Evolutionary conservation across 1,140 invertebrate species (phyloP).

Genomic region (Temnothorax longispinosus): DNA sequence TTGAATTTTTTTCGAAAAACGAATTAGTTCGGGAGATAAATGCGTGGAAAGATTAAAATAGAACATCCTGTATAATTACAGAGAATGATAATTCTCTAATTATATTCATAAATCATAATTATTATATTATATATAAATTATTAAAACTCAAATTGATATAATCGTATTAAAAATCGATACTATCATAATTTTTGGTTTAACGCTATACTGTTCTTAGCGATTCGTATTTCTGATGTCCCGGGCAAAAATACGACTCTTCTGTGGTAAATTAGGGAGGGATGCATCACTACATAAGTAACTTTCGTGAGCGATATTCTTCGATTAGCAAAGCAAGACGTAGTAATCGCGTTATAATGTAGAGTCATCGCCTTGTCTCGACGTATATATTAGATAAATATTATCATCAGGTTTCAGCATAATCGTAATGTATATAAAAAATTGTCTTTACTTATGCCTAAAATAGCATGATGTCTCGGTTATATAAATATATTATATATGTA

Average conservation of each 20-base stretch:
- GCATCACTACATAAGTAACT: constrained; percentile 61
- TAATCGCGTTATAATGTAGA: constrained; percentile 31
- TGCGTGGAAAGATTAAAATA: too few relatives aligned
- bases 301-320: constrained; percentile 57
- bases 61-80: not conserved
- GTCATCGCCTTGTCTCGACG: constrained; percentile 59
- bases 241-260: constrained; percentile 58
- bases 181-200: constrained; percentile 16
- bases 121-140: constrained; percentile 5
- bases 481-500: constrained; percentile 83
- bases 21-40: too few relatives aligned
- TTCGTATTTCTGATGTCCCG: not conserved
- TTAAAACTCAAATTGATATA: constrained; percentile 14
- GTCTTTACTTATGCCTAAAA: constrained; percentile 85
- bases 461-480: constrained; percentile 84
- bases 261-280: constrained; percentile 62
- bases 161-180: not conserved
- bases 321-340: constrained; percentile 54
- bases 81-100: not conserved
- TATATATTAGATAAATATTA: constrained; percentile 81
- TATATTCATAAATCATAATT: not conserved
- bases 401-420: constrained; percentile 80
- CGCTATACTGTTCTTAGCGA: not conserved
- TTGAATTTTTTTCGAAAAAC: too few relatives aligned
- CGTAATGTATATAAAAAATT: constrained; percentile 85